phyloP scores from a whole-genome alignment of 1,140 invertebrate species.

The Belonocnema kinseyi region DNA sequence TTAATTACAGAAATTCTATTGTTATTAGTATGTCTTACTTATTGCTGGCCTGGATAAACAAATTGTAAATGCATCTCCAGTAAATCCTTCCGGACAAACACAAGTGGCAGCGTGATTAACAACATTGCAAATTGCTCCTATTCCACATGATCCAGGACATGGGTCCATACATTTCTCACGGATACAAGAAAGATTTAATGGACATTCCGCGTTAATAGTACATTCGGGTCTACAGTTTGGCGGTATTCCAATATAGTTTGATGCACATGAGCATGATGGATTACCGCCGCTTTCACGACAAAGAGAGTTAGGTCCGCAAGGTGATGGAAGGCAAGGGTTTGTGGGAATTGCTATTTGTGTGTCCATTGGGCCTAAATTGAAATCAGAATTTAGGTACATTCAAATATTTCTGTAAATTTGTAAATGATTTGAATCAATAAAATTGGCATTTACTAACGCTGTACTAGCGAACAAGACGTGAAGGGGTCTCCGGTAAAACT shows the following conservation, averaged over 20 bases:
- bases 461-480: constrained; percentile 73
- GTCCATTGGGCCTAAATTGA: constrained; percentile 14
- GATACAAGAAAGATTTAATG: constrained; percentile 79
- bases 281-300: constrained; percentile 78
- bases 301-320: constrained; percentile 82
- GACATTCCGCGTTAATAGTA: constrained; percentile 81
- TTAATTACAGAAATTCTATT: too few relatives aligned
- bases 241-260: constrained; percentile 79
- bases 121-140: constrained; percentile 80
- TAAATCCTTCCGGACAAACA: constrained; percentile 80
- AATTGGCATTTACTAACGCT: constrained; percentile 59
- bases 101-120: constrained; percentile 85
- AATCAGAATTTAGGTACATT: neutral
- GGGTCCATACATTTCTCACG: constrained; percentile 82
- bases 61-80: constrained; percentile 85
- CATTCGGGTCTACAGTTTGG: constrained; percentile 81
- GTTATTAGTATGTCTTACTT: constrained; percentile 50
- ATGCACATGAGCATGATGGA: constrained; percentile 80
- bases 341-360: constrained; percentile 63
- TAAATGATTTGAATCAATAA: constrained; percentile 29
- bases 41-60: constrained; percentile 72
- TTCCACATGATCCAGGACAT: constrained; percentile 81
- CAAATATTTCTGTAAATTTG: constrained; percentile 30
- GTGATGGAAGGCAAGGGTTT: constrained; percentile 79
- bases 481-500: constrained; percentile 82